Conservation (phyloP, 2,888 invertebrate genomes). For the Mylabris sibirica region DNA sequence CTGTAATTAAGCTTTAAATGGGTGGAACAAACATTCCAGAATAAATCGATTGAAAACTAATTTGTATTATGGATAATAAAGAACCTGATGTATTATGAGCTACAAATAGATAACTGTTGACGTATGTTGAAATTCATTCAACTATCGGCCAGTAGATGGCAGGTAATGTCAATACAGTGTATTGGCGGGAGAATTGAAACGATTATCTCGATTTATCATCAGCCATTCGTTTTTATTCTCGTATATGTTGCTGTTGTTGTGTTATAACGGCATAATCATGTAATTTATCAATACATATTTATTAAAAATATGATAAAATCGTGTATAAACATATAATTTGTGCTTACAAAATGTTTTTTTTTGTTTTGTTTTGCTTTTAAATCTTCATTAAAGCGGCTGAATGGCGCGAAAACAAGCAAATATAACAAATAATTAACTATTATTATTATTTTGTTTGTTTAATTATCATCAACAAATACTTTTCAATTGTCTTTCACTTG, state of each 20-base stretch:
- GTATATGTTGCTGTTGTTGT: background rate
- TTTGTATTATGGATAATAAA: too few species aligned
- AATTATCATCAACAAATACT: constrained; percentile 19
- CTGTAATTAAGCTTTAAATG: background rate
- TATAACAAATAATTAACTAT: constrained; percentile 45
- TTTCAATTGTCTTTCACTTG: constrained; percentile 29
- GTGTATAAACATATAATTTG: constrained; percentile 62
- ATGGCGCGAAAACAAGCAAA: constrained; percentile 46
- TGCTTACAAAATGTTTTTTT: constrained; percentile 56
- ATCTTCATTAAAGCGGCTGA: constrained; percentile 51
- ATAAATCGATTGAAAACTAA: too few species aligned
- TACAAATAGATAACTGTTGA: too few species aligned
- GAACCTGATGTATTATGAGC: too few species aligned
- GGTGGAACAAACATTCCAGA: background rate
- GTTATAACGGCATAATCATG: constrained; percentile 1
- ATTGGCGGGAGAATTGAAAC: background rate
- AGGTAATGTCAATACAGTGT: too few species aligned
- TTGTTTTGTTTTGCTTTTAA: too few species aligned
- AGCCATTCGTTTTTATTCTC: constrained; percentile 1
- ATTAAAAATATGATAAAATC: constrained; percentile 62
- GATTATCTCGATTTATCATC: background rate
- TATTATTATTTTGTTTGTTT: constrained; percentile 22
- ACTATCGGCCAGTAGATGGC: too few species aligned
- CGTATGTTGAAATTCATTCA: too few species aligned
- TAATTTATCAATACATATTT: constrained; percentile 48